Conservation (phyloP, 2,888 invertebrate species). For the Xanthia togata region DNA sequence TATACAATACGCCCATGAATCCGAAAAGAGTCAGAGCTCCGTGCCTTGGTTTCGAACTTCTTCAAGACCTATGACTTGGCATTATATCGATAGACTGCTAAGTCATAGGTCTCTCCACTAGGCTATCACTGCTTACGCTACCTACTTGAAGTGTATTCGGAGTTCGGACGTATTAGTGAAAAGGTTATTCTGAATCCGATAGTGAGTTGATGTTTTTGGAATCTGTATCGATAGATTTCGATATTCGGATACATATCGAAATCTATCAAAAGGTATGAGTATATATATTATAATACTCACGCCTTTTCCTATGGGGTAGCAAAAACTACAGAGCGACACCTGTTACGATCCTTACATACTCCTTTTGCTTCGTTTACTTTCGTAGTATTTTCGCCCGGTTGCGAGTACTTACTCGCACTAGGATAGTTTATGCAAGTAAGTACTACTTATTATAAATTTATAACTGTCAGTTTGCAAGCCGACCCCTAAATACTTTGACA, state of each 20-base stretch:
- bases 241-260: not conserved
- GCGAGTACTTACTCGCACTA: not conserved
- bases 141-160: not conserved
- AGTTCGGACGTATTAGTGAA: not conserved
- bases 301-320: not conserved
- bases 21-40: too few species aligned
- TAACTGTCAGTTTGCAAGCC: slow-evolving; percentile 4
- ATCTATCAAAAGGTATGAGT: too few species aligned
- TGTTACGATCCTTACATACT: too few species aligned
- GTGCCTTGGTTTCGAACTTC: too few species aligned
- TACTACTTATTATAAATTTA: not conserved
- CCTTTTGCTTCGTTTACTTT: not conserved
- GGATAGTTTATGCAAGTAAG: not conserved
- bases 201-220: not conserved
- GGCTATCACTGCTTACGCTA: too few species aligned
- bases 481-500: slow-evolving; percentile 25
- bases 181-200: not conserved
- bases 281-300: not conserved
- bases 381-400: not conserved
- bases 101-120: too few species aligned
- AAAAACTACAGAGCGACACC: not conserved
- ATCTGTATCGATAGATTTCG: not conserved
- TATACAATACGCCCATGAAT: too few species aligned
- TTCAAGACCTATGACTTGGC: too few species aligned
- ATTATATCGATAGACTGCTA: too few species aligned